These are phyloP conservation scores for Xanthia togata DNA, from an alignment of 2,888 invertebrate genomes.

Conservation along the genomic window DNA sequence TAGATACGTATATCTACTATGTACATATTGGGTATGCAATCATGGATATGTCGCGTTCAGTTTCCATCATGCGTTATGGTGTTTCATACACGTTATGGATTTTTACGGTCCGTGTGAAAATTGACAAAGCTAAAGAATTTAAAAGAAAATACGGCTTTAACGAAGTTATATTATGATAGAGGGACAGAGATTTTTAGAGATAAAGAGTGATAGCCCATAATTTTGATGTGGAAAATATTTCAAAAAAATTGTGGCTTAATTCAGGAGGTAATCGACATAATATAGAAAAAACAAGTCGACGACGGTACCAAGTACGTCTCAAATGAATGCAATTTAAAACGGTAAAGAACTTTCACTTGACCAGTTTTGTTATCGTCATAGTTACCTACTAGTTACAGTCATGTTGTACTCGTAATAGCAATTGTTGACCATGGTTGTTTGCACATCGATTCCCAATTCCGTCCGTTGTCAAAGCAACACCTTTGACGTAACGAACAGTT, in stretches of 20 bases:
- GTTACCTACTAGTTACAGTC: neutral
- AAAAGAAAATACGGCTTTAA: neutral
- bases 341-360: neutral
- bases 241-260: too few species aligned
- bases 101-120: neutral
- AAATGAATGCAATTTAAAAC: neutral
- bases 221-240: neutral
- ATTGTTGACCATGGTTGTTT: neutral
- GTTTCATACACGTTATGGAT: constrained; percentile 4
- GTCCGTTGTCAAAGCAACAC: constrained; percentile 5
- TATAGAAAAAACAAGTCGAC: neutral
- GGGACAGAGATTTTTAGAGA: neutral
- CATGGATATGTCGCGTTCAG: constrained; percentile 25
- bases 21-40: constrained; percentile 28
- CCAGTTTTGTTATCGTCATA: neutral
- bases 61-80: constrained; percentile 19
- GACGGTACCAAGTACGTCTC: neutral
- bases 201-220: too few species aligned
- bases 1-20: constrained; percentile 53
- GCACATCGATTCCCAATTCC: constrained; percentile 1
- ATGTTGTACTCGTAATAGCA: neutral
- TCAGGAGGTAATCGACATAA: neutral
- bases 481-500: neutral
- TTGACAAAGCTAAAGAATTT: neutral
- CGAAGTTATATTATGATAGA: neutral